Percentiles rank a stretch among this genome's conserved stretches.
phyloP scores from a whole-genome alignment of 2,888 invertebrate species.

The Gymnoscelis rufifasciata region DNA sequence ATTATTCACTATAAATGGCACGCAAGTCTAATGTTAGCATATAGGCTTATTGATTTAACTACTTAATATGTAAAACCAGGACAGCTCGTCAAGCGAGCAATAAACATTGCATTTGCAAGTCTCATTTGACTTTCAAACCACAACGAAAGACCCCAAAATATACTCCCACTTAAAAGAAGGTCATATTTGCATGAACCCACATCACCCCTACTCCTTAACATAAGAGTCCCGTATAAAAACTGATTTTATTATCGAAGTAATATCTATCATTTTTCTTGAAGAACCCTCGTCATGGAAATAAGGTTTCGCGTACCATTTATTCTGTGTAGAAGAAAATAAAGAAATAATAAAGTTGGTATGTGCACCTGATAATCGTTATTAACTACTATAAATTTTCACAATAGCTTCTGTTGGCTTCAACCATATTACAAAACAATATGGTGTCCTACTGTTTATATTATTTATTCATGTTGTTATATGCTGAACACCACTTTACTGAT shows the following conservation, averaged over 20 bases:
- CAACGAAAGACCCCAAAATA: constrained; percentile 1
- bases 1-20: too few species aligned
- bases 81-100: background rate
- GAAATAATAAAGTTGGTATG: too few species aligned
- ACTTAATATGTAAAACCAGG: too few species aligned
- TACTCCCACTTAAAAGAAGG: constrained; percentile 5
- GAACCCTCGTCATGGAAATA: constrained; percentile 27
- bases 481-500: too few species aligned
- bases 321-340: constrained; percentile 22
- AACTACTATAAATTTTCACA: too few species aligned
- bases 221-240: constrained; percentile 17
- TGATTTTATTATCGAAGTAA: constrained; percentile 27
- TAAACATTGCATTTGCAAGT: background rate
- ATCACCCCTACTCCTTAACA: constrained; percentile 6
- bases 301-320: constrained; percentile 27
- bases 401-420: too few species aligned
- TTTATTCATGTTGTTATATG: too few species aligned
- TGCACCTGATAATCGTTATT: too few species aligned
- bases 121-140: constrained; percentile 1
- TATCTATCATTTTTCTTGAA: constrained; percentile 29
- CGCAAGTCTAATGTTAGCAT: too few species aligned
- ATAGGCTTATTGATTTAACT: too few species aligned
- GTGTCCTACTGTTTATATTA: too few species aligned
- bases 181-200: constrained; percentile 17
- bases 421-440: too few species aligned